phyloP scores from a whole-genome alignment of 2,888 invertebrate genomes.

The Diarsia dahlii region DNA sequence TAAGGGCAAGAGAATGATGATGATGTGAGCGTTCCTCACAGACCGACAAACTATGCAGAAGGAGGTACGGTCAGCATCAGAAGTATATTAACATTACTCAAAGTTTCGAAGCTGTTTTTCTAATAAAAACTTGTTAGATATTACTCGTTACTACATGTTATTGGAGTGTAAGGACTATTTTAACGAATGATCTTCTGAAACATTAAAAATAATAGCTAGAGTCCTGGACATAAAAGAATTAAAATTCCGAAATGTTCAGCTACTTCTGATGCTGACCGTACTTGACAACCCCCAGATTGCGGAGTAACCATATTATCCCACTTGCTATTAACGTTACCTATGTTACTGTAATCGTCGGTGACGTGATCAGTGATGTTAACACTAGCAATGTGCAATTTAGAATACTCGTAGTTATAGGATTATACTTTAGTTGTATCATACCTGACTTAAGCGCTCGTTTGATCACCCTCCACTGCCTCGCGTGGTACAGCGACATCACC shows the following conservation, averaged over 20 bases:
- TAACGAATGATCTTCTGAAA: too few relatives aligned
- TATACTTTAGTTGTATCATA: constrained; percentile 71
- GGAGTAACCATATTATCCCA: constrained; percentile 6
- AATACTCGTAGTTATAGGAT: background rate
- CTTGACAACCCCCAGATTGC: constrained; percentile 15
- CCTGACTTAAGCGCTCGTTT: constrained; percentile 95
- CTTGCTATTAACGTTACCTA: constrained; percentile 5
- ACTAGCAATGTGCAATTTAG: constrained; percentile 2
- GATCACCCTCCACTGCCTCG: constrained; percentile 94
- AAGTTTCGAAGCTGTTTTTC: too few relatives aligned
- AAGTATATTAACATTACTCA: too few relatives aligned
- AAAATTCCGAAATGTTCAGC: too few relatives aligned
- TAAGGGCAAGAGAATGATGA: too few relatives aligned
- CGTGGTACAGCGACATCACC: constrained; percentile 94
- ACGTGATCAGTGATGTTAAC: constrained; percentile 19
- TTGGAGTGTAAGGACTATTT: too few relatives aligned
- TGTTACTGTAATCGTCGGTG: constrained; percentile 17
- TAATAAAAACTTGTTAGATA: too few relatives aligned
- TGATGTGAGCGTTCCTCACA: background rate
- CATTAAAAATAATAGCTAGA: too few relatives aligned
- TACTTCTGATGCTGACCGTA: too few relatives aligned
- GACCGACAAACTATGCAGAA: background rate
- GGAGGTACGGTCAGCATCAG: too few relatives aligned
- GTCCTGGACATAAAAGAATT: too few relatives aligned
- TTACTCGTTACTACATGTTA: too few relatives aligned